phyloP scores from a whole-genome alignment of 2,113 vertebrate species.

The Empidonax alnorum region DNA sequence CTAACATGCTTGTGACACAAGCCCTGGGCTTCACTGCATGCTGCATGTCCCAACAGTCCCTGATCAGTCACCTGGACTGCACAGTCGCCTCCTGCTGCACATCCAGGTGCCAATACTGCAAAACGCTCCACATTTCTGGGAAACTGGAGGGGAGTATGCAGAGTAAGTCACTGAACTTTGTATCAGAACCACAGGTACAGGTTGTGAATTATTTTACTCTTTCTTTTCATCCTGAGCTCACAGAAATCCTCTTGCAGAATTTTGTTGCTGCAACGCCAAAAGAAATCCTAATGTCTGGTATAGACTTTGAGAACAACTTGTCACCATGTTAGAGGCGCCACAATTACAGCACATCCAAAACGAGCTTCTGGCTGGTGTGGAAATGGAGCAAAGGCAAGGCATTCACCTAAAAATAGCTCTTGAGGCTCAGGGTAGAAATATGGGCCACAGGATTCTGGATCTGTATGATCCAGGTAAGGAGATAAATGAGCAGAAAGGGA shows the following conservation, averaged over 20 bases:
- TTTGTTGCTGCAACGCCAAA: neutral
- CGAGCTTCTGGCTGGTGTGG: neutral
- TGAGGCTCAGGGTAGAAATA: neutral
- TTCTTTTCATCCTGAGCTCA: neutral
- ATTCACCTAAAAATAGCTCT: neutral
- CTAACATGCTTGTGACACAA: neutral
- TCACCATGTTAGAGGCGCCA: accelerated
- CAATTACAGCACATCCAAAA: neutral
- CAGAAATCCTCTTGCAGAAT: neutral
- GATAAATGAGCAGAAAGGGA: neutral
- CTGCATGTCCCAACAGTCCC: neutral
- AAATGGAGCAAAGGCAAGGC: neutral
- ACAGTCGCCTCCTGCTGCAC: neutral
- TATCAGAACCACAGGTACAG: neutral
- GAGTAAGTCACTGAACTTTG: neutral
- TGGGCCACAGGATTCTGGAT: neutral
- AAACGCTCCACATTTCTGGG: neutral
- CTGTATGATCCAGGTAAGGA: neutral
- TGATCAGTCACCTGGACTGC: neutral
- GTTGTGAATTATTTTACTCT: neutral
- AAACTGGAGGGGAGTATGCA: neutral
- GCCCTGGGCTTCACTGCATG: neutral
- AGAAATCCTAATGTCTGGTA: neutral
- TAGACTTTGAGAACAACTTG: neutral
- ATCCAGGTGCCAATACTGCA: neutral